These are phyloP conservation scores for Gasterosteus aculeatus DNA, from an alignment of 2,113 vertebrate genomes.

Conservation along the genomic window DNA sequence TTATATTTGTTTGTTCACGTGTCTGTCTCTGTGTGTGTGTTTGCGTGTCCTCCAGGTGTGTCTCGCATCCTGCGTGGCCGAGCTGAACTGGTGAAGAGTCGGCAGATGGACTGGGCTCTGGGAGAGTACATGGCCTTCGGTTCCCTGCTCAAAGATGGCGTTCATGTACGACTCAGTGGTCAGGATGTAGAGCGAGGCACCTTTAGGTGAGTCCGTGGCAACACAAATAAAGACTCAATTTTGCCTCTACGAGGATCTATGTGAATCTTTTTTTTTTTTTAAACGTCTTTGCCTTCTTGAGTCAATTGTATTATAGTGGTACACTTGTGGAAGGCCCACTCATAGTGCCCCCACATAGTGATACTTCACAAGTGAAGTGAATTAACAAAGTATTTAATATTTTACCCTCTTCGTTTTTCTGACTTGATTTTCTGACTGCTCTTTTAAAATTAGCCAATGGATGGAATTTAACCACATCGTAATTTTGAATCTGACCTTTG, in stretches of 20 bases:
- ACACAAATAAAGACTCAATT: neutral
- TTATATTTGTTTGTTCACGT: constrained; percentile 3
- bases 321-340: neutral
- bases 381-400: constrained; percentile 1
- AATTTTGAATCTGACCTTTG: neutral
- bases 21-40: constrained; percentile 60
- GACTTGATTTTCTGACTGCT: neutral
- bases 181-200: constrained; percentile 94
- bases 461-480: neutral
- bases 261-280: neutral
- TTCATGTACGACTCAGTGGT: constrained; percentile 90
- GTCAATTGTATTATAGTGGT: neutral
- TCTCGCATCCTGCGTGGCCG: constrained; percentile 86
- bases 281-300: neutral
- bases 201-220: constrained; percentile 83
- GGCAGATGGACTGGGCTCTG: constrained; percentile 90
- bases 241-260: neutral
- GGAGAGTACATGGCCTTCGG: constrained; percentile 93
- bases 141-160: constrained; percentile 91
- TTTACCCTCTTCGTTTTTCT: constrained; percentile 6
- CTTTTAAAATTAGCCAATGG: neutral
- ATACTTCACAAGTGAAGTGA: neutral
- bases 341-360: neutral
- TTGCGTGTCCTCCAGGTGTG: constrained; percentile 79
- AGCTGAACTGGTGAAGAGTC: constrained; percentile 81